Evolutionary conservation across 1,140 invertebrate genomes (phyloP), one percentile per base, ranked within the genome.

Genomic region (Neotoxoptera formosana): DNA sequence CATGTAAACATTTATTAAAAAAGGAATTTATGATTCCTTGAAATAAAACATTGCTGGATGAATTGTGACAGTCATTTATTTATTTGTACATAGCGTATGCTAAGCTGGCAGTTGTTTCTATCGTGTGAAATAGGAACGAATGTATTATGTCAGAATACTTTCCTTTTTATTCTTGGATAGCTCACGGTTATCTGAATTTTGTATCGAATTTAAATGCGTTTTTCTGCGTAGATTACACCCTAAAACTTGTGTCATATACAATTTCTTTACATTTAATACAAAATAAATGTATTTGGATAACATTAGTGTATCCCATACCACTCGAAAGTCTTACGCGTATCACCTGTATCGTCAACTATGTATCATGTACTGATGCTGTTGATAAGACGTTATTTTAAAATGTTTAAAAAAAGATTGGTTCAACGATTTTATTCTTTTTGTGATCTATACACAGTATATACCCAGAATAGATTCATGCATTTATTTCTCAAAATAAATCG

Each of bases 51-150:
- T 76, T 17, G n/a, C 17, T n/a, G n/a, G n/a, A 34, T 76, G n/a
- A 76, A 76, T 76, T 76, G 60, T 4, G n/a, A 30, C 25, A 86
- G 83, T 17, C 25, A 86, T 45, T 86, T 9, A 25, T 41, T 86
- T 25, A 86, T 86, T 86, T 86, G 23, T 86, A 86, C 25, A 86
- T 30, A 76, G n/a, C 14, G 17, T 47, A 86, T 86, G 83, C 36
- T 86, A 86, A 86, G 23, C 41, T 86, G 83, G 47, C 41, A 86
- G 41, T 86, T 86, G 83, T 86, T 86, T 86, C 21, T 23, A 41
- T 45, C 41, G 83, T 45, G 41, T 86, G 9, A 86, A 86, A 86
- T 86, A 45, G 47, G 41, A 45, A 86, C 25, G 41, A 76, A 76
- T 76, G 0, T 76, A 76, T 76, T 76, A 76, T 76, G 60, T 76